Evolutionary conservation across 2,797 vertebrate genomes (phyloP), one percentile per base, ranked within the genome.

Genomic region (Aulostomus chinensis): DNA sequence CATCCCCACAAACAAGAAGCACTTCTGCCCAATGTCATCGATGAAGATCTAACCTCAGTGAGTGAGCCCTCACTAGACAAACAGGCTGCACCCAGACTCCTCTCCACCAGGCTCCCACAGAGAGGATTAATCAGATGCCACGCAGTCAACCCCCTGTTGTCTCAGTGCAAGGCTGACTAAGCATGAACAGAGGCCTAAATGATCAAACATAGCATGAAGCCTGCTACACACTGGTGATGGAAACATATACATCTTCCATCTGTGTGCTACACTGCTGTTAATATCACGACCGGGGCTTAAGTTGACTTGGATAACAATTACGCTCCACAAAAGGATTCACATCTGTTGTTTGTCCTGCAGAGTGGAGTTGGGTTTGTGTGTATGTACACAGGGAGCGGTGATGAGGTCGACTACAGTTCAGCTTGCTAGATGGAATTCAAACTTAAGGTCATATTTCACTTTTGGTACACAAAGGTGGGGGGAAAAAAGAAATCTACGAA

Each of bases 401-500:
- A 73, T 61, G 49, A 83, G 78, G 76, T 86, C 72, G 61, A 8
- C 36, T 9, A 13, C 30, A 78, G 78, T 83, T 76, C 75, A 85
- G 26, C 28, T 6, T 7, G 35, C 54, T 55, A 56, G 73, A 75
- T 59, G 32, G 53, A 75, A 67, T 64, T 38, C 56, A 76, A 82
- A 74, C 59, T 75, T 76, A 58, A 74, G 68, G 70, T 78, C 64
- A 42, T 21, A 42, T 80, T 70, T 81, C 26, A 60, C 37, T 53
- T 35, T 46, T 28, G 20, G 25, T n/a, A 28, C 4, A 32, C 35
- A 37, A 37, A 37, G 18, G 18, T 36, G n/a, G 18, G 16, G 3
- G 30, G 54, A 4, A 9, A 1, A 14, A 20, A 24, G 25, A 43
- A 38, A 29, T 9, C n/a, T n/a, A n/a, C n/a, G n/a, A n/a, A n/a